These are phyloP conservation scores for Tenthredo scrophulariae DNA, from an alignment of 2,888 invertebrate species.

Conservation along the genomic window DNA sequence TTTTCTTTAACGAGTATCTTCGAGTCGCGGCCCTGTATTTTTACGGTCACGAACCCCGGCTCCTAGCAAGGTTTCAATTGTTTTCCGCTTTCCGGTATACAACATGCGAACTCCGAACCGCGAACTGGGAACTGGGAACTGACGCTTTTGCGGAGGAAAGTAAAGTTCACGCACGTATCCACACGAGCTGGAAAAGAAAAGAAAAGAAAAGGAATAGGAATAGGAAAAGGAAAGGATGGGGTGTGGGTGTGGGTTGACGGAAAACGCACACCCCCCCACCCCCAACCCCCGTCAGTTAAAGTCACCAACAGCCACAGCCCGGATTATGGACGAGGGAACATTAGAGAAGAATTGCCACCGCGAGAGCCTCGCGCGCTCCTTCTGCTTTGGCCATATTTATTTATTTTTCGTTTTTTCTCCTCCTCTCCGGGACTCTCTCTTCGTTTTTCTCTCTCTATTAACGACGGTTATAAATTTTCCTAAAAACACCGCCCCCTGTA, in stretches of 20 bases:
- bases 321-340: conserved; percentile 72
- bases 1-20: not conserved
- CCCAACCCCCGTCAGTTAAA: conserved; percentile 66
- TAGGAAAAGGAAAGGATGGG: not conserved
- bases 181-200: conserved; percentile 57
- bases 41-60: not conserved
- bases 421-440: conserved; percentile 58
- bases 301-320: conserved; percentile 70
- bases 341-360: conserved; percentile 64
- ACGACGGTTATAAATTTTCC: conserved; percentile 71
- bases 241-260: not conserved
- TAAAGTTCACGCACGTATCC: conserved; percentile 69
- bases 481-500: conserved; percentile 20
- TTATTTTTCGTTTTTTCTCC: conserved; percentile 67
- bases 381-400: conserved; percentile 69
- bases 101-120: not conserved
- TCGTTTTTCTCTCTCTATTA: conserved; percentile 61
- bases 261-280: not conserved
- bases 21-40: not conserved
- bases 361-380: conserved; percentile 58
- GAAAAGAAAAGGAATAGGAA: not conserved
- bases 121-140: too few species aligned
- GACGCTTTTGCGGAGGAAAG: not conserved
- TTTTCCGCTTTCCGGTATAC: conserved; percentile 26
- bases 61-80: conserved; percentile 10